A percentile compares a stretch with the other conserved stretches of the same genome.
Conservation (phyloP, 2,797 vertebrate genomes). For the Ispidina lecontei region DNA sequence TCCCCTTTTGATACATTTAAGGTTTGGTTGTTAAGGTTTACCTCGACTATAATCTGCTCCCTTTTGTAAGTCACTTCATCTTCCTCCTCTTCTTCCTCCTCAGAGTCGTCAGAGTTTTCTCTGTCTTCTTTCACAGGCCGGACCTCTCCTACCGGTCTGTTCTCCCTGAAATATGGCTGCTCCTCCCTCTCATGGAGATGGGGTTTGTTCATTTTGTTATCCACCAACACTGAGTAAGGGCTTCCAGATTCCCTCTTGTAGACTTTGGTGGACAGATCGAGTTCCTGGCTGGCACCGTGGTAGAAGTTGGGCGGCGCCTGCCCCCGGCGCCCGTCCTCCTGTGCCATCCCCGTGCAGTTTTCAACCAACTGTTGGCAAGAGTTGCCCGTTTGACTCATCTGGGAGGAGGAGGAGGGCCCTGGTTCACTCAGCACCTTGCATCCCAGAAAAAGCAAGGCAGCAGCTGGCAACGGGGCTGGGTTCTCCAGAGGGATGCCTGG, state of each 20-base stretch:
- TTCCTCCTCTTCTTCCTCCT: constrained; percentile 86
- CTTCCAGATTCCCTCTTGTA: constrained; percentile 92
- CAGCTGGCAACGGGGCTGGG: constrained; percentile 70
- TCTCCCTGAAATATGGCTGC: constrained; percentile 82
- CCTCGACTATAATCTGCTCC: constrained; percentile 98
- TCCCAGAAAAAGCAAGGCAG: constrained; percentile 77
- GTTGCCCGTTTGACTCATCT: constrained; percentile 79
- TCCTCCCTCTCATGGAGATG: constrained; percentile 82
- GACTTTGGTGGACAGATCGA: constrained; percentile 91
- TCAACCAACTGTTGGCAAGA: constrained; percentile 90
- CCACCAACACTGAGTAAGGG: constrained; percentile 91
- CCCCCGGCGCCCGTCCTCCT: constrained; percentile 87
- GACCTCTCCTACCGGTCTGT: constrained; percentile 75
- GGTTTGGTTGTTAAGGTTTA: constrained; percentile 99
- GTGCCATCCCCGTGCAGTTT: constrained; percentile 90
- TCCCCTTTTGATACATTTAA: constrained; percentile 98
- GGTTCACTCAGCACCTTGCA: constrained; percentile 64
- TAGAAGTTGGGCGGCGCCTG: constrained; percentile 87
- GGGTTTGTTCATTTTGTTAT: constrained; percentile 88
- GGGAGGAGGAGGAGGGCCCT: constrained; percentile 28
- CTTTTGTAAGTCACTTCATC: constrained; percentile 92
- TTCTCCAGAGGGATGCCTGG: constrained; percentile 30
- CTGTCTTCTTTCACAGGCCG: constrained; percentile 85
- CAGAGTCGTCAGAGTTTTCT: constrained; percentile 84
- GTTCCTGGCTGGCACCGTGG: constrained; percentile 86